Base-by-base conservation (phyloP, 2,797 vertebrate genomes). In the Aulostomus chinensis region DNA sequence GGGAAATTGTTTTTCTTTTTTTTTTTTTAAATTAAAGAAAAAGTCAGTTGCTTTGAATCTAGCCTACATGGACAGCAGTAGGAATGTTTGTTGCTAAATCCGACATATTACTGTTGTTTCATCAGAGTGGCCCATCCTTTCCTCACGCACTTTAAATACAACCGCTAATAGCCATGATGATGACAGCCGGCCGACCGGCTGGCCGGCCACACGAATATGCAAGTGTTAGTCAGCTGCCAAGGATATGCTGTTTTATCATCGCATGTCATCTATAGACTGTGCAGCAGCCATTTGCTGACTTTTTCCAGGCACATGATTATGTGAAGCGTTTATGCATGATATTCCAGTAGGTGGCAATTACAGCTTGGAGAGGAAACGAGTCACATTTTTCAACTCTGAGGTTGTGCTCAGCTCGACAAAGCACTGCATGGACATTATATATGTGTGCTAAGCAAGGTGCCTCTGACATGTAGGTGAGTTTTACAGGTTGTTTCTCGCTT, bases 261-360 rank as follows among this genome's bases (percentile, higher is more conserved):
- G 36, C 48, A 9, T 71, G 70, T 47, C 63, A 48, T 57, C 42
- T 51, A 22, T 18, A 37, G 41, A 72, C 11, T 30, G 41, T 36
- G 33, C 46, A 34, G 49, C 40, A 46, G 51, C 47, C 55, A 12
- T 65, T 51, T 54, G 16, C 8, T n/a, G 34, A 57, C 59, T 54
- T 65, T 48, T 66, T 73, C 38, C 59, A 59, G 42, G 35, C 56
- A 21, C 48, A 43, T 57, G 40, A 66, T 76, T 76, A 56, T 45
- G 25, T 58, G 51, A 48, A 50, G 45, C 22, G 30, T 61, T 64
- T 49, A 29, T 54, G 60, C 41, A 8, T 16, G 58, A 64, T 63
- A 55, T 29, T 34, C 20, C 29, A 21, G 32, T 41, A 45, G 72
- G 52, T 14, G 16, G 49, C 42, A 74, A 64, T 78, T 79, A 68